These are phyloP conservation scores for Coenonympha arcania DNA, from an alignment of 2,888 invertebrate genomes.

Conservation along the genomic window DNA sequence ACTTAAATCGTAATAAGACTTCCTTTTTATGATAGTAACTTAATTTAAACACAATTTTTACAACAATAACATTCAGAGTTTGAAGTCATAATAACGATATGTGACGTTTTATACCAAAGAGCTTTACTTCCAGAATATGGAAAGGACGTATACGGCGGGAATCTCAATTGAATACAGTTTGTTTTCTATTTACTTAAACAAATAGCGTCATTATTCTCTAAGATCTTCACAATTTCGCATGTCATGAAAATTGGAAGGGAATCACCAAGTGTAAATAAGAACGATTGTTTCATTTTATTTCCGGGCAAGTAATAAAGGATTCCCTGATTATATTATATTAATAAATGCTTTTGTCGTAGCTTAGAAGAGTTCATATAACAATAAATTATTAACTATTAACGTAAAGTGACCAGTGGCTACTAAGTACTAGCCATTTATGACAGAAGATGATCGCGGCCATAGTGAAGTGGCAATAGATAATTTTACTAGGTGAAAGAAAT, in stretches of 20 bases:
- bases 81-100: conserved; percentile 19
- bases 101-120: conserved; percentile 28
- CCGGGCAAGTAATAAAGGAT: neutral
- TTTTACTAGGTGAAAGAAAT: no score
- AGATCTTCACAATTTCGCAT: conserved; percentile 40
- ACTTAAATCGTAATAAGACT: conserved; percentile 71
- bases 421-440: no score
- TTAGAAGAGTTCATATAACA: no score
- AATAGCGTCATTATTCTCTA: conserved; percentile 61
- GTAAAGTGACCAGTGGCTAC: no score
- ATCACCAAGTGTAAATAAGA: conserved; percentile 16
- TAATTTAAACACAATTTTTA: conserved; percentile 27
- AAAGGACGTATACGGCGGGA: conserved; percentile 60
- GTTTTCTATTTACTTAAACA: conserved; percentile 68
- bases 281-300: conserved; percentile 10
- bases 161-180: conserved; percentile 64
- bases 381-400: no score
- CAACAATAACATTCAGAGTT: conserved; percentile 5
- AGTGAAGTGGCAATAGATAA: no score
- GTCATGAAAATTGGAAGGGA: conserved; percentile 19
- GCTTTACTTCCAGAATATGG: conserved; percentile 53
- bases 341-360: no score
- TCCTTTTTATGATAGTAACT: conserved; percentile 35
- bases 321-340: neutral
- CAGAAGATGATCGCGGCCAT: no score